phyloP scores from a whole-genome alignment of 1,140 invertebrate species.

The Macrotrachela quadricornifera region DNA sequence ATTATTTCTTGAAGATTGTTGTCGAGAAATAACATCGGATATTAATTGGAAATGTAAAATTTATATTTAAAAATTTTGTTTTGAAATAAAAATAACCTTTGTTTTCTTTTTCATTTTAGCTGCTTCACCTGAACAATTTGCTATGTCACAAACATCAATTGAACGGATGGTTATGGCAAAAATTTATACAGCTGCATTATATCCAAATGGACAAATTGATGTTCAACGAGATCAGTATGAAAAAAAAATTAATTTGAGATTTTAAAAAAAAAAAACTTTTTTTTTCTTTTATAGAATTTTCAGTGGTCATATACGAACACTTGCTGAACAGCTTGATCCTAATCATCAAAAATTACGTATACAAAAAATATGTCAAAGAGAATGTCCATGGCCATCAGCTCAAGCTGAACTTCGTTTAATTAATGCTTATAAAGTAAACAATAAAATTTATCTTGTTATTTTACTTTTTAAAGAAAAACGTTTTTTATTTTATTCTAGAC shows the following conservation, averaged over 20 bases:
- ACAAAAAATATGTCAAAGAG: no score
- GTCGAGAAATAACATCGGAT: constrained; percentile 34
- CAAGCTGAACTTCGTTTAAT: constrained; percentile 75
- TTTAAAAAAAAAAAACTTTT: no score
- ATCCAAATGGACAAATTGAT: constrained; percentile 89
- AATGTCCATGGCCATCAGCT: constrained; percentile 88
- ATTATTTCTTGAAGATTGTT: constrained; percentile 53
- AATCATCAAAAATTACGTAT: no score
- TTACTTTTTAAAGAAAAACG: no score
- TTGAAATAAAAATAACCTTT: constrained; percentile 8
- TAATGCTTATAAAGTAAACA: constrained; percentile 78
- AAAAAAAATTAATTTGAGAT: no score
- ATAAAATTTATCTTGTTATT: no score
- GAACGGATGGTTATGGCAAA: constrained; percentile 49
- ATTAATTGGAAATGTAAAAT: constrained; percentile 34
- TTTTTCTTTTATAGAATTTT: no score
- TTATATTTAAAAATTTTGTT: constrained; percentile 37
- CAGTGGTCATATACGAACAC: no score
- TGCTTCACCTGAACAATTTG: no score
- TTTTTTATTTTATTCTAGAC: no score
- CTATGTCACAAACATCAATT: constrained; percentile 29
- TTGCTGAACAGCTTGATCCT: no score
- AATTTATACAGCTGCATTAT: constrained; percentile 74
- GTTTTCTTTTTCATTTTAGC: no score
- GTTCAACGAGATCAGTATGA: constrained; percentile 67